Conservation (phyloP, 2,888 invertebrate species). For the Trilocha varians region DNA sequence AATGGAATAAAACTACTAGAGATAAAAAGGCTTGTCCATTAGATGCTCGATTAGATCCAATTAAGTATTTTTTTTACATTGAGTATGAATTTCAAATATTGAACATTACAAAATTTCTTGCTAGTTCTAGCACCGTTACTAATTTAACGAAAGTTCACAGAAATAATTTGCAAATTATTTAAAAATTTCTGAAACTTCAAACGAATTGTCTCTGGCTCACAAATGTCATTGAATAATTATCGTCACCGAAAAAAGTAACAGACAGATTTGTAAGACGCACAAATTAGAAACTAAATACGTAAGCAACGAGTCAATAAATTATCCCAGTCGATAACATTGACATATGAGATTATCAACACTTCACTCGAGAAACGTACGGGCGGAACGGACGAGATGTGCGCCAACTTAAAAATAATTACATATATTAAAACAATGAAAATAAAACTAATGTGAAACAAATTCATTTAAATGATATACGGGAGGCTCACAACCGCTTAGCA, state of each 20-base stretch:
- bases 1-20: too few species aligned
- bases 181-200: not conserved
- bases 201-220: not conserved
- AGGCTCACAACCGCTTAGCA: constrained; percentile 3
- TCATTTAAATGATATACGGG: constrained; percentile 1
- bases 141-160: too few species aligned
- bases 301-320: not conserved
- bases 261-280: not conserved
- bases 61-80: too few species aligned
- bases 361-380: not conserved
- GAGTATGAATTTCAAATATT: too few species aligned
- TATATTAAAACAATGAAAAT: constrained; percentile 1
- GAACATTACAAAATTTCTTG: too few species aligned
- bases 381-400: not conserved
- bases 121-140: too few species aligned
- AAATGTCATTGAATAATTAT: not conserved
- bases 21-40: too few species aligned
- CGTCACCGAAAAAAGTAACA: not conserved
- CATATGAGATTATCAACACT: not conserved
- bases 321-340: not conserved
- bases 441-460: constrained; percentile 8
- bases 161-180: too few species aligned
- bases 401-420: not conserved
- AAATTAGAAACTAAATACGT: not conserved
- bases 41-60: too few species aligned